Base-by-base conservation (phyloP, 1,140 invertebrate species). In the Papilio glaucus region DNA sequence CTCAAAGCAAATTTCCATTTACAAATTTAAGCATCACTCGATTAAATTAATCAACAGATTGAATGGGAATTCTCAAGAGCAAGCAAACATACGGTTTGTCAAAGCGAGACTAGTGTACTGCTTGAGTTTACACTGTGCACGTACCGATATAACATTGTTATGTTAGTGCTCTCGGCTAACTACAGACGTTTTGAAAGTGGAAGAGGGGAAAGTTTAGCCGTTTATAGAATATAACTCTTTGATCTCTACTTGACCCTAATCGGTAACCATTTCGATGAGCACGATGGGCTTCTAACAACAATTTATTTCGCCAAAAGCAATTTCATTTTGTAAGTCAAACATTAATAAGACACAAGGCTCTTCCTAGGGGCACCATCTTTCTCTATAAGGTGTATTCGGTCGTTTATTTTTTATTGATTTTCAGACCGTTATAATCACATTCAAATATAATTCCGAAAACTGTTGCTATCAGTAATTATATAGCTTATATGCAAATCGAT, bases 221-320 rank as follows among this genome's bases (percentile, higher is more conserved):
- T 39, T 37, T 65, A 24, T 62, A 62, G 29, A 65, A 65, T 39
- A 37, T 13, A 65, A 65, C 62, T 37, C 62, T 65, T 65, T 65
- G 62, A 65, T 65, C 62, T 65, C 62, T 41, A 39, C 62, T 65
- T 41, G 62, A 65, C 62, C 62, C 37, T 65, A 65, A 65, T 65
- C 62, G 33, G 33, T 7, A 15, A 65, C 12, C 62, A 65, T 65
- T 65, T 65, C 37, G 61, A 65, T 65, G 62, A 21, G 38, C 18
- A 18, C 33, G 29, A 62, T 15, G 12, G 12, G 26, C 15, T 38
- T 63, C 7, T 39, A 65, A 38, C 62, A 65, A 65, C 62, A 37
- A 39, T 65, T 65, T 62, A 62, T 62, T 62, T 65, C 6, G 62
- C 62, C 33, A 39, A 65, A 65, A 65, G 62, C 62, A 65, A 65